phyloP scores from a whole-genome alignment of 2,888 invertebrate species.

The Trisateles emortualis region DNA sequence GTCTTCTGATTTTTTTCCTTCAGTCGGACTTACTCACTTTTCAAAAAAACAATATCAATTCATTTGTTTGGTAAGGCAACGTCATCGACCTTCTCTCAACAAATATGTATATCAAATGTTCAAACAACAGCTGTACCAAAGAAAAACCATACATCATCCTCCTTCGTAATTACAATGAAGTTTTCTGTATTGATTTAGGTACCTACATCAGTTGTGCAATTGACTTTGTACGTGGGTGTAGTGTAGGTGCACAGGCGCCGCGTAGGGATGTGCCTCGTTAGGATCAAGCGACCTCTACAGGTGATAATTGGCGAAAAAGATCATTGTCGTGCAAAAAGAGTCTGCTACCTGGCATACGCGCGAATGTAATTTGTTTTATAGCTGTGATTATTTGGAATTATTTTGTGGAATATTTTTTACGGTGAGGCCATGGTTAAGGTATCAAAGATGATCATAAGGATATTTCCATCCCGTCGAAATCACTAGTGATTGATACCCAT shows the following conservation, averaged over 20 bases:
- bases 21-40: too few relatives aligned
- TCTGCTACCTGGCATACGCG: slow-evolving; percentile 23
- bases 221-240: slow-evolving; percentile 49
- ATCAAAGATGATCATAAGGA: too few relatives aligned
- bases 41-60: too few relatives aligned
- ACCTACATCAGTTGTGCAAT: slow-evolving; percentile 46
- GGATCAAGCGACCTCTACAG: slow-evolving; percentile 59
- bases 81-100: slow-evolving; percentile 33
- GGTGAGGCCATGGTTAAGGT: too few relatives aligned
- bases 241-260: slow-evolving; percentile 68
- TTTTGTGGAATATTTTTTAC: too few relatives aligned
- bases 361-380: slow-evolving; percentile 30
- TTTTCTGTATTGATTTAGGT: slow-evolving; percentile 64
- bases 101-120: slow-evolving; percentile 24
- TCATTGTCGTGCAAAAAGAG: slow-evolving; percentile 16
- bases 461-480: too few relatives aligned
- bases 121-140: slow-evolving; percentile 53
- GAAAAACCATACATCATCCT: slow-evolving; percentile 69
- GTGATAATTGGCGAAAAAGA: slow-evolving; percentile 66
- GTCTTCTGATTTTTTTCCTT: too few relatives aligned
- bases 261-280: slow-evolving; percentile 40
- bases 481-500: too few relatives aligned
- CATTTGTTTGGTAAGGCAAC: slow-evolving; percentile 24
- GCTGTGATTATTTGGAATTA: too few relatives aligned
- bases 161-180: slow-evolving; percentile 62